These are phyloP conservation scores for Ammospiza nelsoni DNA, from an alignment of 2,113 vertebrate species.

Conservation along the genomic window DNA sequence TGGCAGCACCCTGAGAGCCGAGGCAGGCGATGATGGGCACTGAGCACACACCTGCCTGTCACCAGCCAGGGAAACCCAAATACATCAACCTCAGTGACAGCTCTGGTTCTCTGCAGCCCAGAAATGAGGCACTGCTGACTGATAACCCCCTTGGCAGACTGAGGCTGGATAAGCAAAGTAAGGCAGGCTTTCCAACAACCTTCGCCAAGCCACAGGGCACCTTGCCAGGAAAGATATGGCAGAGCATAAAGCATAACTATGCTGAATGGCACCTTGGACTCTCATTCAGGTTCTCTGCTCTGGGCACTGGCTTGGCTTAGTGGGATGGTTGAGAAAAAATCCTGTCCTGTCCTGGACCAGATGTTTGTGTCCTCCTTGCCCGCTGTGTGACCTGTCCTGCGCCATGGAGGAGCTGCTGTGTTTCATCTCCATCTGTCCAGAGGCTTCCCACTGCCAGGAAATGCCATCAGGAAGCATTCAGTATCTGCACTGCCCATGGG, in stretches of 20 bases:
- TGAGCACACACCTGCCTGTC: background rate
- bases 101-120: background rate
- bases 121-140: background rate
- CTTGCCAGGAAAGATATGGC: background rate
- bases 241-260: background rate
- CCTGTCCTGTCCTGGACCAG: background rate
- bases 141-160: background rate
- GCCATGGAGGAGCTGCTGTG: accelerated
- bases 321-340: background rate
- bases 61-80: background rate
- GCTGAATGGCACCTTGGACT: background rate
- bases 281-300: accelerated
- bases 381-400: accelerated
- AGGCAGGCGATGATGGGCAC: accelerated
- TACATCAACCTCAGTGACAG: background rate
- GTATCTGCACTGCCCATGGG: background rate
- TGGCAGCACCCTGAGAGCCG: background rate
- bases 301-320: background rate
- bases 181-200: background rate
- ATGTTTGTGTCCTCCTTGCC: background rate
- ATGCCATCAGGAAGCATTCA: background rate
- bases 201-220: accelerated
- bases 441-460: background rate
- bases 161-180: background rate
- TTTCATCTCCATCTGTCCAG: background rate